Evolutionary conservation across 2,888 invertebrate species (phyloP).

Genomic region (Drosophila sordidula): DNA sequence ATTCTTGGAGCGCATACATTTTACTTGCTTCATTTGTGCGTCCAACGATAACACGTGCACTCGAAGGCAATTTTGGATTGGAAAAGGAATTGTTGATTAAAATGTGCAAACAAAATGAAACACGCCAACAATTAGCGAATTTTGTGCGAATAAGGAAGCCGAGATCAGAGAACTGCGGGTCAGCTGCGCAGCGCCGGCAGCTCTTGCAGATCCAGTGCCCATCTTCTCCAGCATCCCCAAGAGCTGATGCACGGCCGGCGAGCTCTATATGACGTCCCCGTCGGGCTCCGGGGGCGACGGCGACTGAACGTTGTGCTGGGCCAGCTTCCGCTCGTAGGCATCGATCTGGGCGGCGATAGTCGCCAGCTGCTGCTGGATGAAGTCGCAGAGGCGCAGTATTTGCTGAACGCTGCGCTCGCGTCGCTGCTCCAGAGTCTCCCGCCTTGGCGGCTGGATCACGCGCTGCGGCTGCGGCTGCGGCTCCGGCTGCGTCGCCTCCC

Average conservation of each 20-base stretch:
- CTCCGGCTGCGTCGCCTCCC: slow-evolving; percentile 8
- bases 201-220: slow-evolving; percentile 6
- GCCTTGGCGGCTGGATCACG: slow-evolving; percentile 40
- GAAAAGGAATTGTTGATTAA: slow-evolving; percentile 24
- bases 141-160: slow-evolving; percentile 18
- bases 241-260: slow-evolving; percentile 6
- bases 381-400: slow-evolving; percentile 40
- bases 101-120: slow-evolving; percentile 46
- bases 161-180: slow-evolving; percentile 16
- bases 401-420: slow-evolving; percentile 42
- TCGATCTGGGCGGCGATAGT: slow-evolving; percentile 32
- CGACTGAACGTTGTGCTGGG: not conserved
- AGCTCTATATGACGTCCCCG: slow-evolving; percentile 49
- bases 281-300: slow-evolving; percentile 42
- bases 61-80: slow-evolving; percentile 44
- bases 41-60: slow-evolving; percentile 37
- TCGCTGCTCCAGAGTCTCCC: slow-evolving; percentile 39
- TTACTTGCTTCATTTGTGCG: slow-evolving; percentile 51
- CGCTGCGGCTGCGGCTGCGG: slow-evolving; percentile 27
- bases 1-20: slow-evolving; percentile 51
- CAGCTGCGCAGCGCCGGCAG: slow-evolving; percentile 4
- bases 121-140: slow-evolving; percentile 45
- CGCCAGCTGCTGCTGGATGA: slow-evolving; percentile 38
- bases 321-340: slow-evolving; percentile 32
- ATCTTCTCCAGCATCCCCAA: slow-evolving; percentile 10